Conservation (phyloP, 2,888 invertebrate genomes). For the Magallana nippona region DNA sequence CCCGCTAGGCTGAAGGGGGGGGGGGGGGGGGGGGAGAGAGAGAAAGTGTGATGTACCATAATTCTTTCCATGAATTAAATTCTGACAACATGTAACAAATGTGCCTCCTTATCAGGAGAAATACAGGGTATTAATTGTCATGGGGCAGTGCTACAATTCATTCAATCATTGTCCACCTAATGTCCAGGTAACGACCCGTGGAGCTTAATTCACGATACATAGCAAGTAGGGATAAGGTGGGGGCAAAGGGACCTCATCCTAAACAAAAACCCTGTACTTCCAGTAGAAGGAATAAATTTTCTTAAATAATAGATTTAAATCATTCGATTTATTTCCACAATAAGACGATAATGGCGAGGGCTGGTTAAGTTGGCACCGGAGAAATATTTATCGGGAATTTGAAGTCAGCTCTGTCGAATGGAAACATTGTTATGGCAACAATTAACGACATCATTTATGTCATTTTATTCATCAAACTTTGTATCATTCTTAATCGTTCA, state of each 20-base stretch:
- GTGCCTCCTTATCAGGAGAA: not conserved
- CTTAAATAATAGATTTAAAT: slow-evolving; percentile 24
- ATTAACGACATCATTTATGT: slow-evolving; percentile 23
- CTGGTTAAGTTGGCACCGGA: slow-evolving; percentile 18
- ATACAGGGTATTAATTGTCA: slow-evolving; percentile 19
- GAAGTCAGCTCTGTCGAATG: slow-evolving; percentile 6
- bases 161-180: not conserved
- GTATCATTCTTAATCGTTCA: slow-evolving; percentile 25
- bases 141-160: slow-evolving; percentile 17
- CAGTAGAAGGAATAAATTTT: not conserved
- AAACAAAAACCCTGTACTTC: not conserved
- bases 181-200: not conserved
- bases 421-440: slow-evolving; percentile 29
- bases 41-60: not conserved
- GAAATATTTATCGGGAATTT: slow-evolving; percentile 12
- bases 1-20: too few species aligned
- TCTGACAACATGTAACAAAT: not conserved
- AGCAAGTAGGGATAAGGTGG: not conserved
- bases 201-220: not conserved
- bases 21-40: too few species aligned
- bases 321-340: slow-evolving; percentile 20
- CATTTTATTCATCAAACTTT: slow-evolving; percentile 27
- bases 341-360: slow-evolving; percentile 9
- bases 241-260: slow-evolving; percentile 11
- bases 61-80: not conserved